These are phyloP conservation scores for Silurus glanis DNA, from an alignment of 2,113 vertebrate genomes.

Conservation along the genomic window DNA sequence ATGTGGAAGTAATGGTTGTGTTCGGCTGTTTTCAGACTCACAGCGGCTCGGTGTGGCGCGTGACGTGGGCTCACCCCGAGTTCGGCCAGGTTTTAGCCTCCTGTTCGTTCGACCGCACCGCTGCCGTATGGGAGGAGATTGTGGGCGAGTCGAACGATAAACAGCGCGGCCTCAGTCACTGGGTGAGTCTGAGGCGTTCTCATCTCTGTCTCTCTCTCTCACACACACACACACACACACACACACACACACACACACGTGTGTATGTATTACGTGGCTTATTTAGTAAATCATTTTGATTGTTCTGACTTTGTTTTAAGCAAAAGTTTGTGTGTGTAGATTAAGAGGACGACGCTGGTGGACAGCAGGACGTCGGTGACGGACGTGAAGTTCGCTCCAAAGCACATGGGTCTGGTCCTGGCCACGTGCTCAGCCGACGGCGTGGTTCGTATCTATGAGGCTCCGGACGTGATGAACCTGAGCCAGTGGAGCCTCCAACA, in stretches of 20 bases:
- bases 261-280: too few species aligned
- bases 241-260: neutral
- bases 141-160: slow-evolving; percentile 98
- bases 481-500: slow-evolving; percentile 98
- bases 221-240: slow-evolving; percentile 27
- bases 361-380: slow-evolving; percentile 98
- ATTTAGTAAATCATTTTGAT: too few species aligned
- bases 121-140: slow-evolving; percentile 98
- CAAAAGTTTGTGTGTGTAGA: slow-evolving; percentile 69
- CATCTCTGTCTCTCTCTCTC: neutral
- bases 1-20: neutral
- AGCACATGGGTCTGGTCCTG: slow-evolving; percentile 98
- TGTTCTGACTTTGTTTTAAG: too few species aligned
- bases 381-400: slow-evolving; percentile 97
- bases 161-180: slow-evolving; percentile 94
- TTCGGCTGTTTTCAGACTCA: slow-evolving; percentile 79
- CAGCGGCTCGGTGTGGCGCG: slow-evolving; percentile 96
- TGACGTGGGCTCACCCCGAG: slow-evolving; percentile 97
- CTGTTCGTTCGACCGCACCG: slow-evolving; percentile 94
- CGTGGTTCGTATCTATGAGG: slow-evolving; percentile 94
- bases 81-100: slow-evolving; percentile 96
- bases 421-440: slow-evolving; percentile 95
- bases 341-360: slow-evolving; percentile 96
- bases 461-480: slow-evolving; percentile 96
- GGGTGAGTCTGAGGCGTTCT: slow-evolving; percentile 75